A percentile compares a stretch with the other conserved stretches of the same genome.
phyloP scores from a whole-genome alignment of 1,140 invertebrate species.

The Gyrodactylus bullatarudis region DNA sequence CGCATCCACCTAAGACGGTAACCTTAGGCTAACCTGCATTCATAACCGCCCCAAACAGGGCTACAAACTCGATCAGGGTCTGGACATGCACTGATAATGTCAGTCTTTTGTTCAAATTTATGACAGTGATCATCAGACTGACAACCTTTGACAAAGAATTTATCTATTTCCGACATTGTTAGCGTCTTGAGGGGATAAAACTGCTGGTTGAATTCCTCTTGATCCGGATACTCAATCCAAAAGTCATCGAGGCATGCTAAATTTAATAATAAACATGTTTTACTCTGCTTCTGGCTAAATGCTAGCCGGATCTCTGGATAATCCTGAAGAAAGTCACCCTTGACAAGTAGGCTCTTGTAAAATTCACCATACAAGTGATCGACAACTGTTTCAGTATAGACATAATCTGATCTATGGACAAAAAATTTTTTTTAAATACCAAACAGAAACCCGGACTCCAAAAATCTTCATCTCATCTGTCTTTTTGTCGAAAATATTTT shows the following conservation, averaged over 20 bases:
- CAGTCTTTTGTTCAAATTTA: not conserved
- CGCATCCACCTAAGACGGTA: not conserved
- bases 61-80: not conserved
- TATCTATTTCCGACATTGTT: not conserved
- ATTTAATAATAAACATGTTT: not conserved
- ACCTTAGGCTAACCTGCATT: not conserved
- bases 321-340: not conserved
- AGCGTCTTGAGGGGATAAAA: not conserved
- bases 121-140: not conserved
- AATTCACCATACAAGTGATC: not conserved
- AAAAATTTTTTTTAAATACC: too few species aligned
- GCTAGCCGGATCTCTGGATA: not conserved
- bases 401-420: not conserved
- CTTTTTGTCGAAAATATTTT: too few species aligned
- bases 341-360: not conserved
- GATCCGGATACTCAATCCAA: not conserved
- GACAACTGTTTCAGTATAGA: not conserved
- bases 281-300: not conserved
- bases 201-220: not conserved
- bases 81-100: not conserved
- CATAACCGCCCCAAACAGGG: not conserved
- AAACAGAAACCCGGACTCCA: too few species aligned
- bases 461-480: too few species aligned
- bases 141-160: not conserved
- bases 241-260: not conserved